phyloP scores from a whole-genome alignment of 2,888 invertebrate species.

The Agrilus cyanescens region DNA sequence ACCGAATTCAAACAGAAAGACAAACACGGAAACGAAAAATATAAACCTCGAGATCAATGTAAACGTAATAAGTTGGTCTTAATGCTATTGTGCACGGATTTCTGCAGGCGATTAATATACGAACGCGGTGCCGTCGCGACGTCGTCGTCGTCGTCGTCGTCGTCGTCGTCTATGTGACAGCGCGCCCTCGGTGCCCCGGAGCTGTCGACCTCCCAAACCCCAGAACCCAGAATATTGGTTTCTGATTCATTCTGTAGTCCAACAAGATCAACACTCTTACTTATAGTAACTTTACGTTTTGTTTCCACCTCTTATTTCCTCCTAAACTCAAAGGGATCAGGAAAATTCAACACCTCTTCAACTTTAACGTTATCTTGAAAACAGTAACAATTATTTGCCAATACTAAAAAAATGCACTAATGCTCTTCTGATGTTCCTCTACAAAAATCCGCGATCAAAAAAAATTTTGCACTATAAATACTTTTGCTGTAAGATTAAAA shows the following conservation, averaged over 20 bases:
- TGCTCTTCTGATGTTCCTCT: too few relatives aligned
- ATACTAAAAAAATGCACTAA: too few relatives aligned
- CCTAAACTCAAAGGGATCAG: too few relatives aligned
- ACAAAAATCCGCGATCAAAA: too few relatives aligned
- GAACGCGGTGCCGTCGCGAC: conserved; percentile 26
- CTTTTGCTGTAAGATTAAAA: too few relatives aligned
- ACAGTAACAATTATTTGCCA: too few relatives aligned
- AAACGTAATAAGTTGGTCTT: conserved; percentile 38
- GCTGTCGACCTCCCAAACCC: conserved; percentile 28
- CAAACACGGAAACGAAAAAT: conserved; percentile 36
- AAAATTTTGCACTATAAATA: too few relatives aligned
- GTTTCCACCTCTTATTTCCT: too few relatives aligned
- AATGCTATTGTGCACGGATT: conserved; percentile 38
- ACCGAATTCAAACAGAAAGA: conserved; percentile 38
- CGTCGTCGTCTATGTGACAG: conserved; percentile 23
- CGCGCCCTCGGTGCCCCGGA: conserved; percentile 24
- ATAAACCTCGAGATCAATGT: conserved; percentile 39
- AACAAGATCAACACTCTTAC: conserved; percentile 34
- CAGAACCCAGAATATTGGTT: conserved; percentile 35
- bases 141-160: too few relatives aligned
- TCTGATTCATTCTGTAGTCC: conserved; percentile 34
- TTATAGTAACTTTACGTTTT: too few relatives aligned
- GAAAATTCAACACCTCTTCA: too few relatives aligned
- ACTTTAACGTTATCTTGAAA: too few relatives aligned
- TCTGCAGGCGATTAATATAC: conserved; percentile 38